Evolutionary conservation across 2,113 vertebrate species (phyloP).

Genomic region (Ageneiosus marmoratus): DNA sequence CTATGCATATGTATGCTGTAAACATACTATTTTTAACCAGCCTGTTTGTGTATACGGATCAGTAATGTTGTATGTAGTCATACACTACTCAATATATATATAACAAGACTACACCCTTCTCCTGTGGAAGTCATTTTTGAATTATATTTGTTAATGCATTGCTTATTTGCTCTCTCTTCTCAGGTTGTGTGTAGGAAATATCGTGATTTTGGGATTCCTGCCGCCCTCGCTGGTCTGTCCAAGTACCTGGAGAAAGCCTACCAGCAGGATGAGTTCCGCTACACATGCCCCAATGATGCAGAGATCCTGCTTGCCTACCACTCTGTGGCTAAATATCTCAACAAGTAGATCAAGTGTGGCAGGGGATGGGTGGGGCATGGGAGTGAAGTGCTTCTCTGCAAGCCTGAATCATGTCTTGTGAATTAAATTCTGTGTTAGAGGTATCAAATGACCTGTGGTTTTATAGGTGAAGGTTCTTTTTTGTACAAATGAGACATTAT

Average conservation of each 20-base stretch:
- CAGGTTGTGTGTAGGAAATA: constrained; percentile 87
- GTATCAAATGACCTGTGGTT: not conserved
- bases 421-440: not conserved
- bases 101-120: not conserved
- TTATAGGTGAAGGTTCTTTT: constrained; percentile 39
- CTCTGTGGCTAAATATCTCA: constrained; percentile 74
- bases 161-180: not conserved
- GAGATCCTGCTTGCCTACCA: constrained; percentile 85
- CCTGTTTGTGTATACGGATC: not conserved
- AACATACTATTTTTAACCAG: not conserved
- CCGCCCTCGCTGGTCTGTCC: constrained; percentile 71
- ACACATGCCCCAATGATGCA: constrained; percentile 80
- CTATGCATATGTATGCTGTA: not conserved
- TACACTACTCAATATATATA: no score
- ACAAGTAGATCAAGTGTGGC: constrained; percentile 56
- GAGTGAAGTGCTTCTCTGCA: constrained; percentile 1
- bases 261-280: constrained; percentile 80
- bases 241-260: constrained; percentile 78
- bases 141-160: not conserved
- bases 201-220: constrained; percentile 77
- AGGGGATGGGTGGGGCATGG: not conserved
- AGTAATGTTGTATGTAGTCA: not conserved
- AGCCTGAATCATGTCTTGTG: constrained; percentile 1
- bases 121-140: not conserved
- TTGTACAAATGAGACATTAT: constrained; percentile 9